Evolutionary conservation across 2,888 invertebrate species (phyloP).

Genomic region (Ochropleura leucogaster): DNA sequence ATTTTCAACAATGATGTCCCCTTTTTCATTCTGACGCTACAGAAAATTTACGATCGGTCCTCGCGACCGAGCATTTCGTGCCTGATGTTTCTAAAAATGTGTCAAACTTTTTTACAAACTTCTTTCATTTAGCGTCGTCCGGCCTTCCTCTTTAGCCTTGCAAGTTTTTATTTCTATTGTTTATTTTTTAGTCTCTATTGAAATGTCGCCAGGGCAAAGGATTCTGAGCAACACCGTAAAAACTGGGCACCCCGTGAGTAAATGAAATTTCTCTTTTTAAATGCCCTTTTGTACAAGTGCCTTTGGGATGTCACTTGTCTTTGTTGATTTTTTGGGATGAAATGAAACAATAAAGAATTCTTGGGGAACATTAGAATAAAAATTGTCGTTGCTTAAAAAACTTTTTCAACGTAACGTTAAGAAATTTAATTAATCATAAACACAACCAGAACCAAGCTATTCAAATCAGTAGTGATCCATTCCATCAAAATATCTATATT

Average conservation of each 20-base stretch:
- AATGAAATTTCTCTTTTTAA: conserved; percentile 82
- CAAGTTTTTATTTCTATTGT: conserved; percentile 86
- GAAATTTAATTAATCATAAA: neutral
- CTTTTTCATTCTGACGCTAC: conserved; percentile 90
- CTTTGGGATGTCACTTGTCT: conserved; percentile 52
- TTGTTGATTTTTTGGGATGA: conserved; percentile 57
- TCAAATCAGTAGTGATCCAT: neutral
- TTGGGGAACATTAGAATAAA: conserved; percentile 21
- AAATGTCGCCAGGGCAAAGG: conserved; percentile 84
- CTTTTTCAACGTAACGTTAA: neutral
- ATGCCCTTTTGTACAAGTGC: conserved; percentile 69
- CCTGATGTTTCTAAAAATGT: conserved; percentile 90
- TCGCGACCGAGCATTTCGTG: conserved; percentile 87
- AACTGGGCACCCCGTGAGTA: conserved; percentile 80
- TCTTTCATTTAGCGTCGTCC: conserved; percentile 89
- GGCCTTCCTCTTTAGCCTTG: conserved; percentile 88
- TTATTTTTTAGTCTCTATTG: conserved; percentile 88
- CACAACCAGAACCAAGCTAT: conserved; percentile 1
- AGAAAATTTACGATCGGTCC: conserved; percentile 87
- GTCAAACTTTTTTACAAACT: conserved; percentile 90
- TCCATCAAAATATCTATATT: conserved; percentile 16
- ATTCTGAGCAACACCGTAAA: conserved; percentile 81
- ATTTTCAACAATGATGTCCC: conserved; percentile 89
- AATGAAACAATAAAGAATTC: conserved; percentile 37
- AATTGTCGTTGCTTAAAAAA: conserved; percentile 19